Evolutionary conservation across 1,140 invertebrate species (phyloP).

Genomic region (Heterodera schachtii): DNA sequence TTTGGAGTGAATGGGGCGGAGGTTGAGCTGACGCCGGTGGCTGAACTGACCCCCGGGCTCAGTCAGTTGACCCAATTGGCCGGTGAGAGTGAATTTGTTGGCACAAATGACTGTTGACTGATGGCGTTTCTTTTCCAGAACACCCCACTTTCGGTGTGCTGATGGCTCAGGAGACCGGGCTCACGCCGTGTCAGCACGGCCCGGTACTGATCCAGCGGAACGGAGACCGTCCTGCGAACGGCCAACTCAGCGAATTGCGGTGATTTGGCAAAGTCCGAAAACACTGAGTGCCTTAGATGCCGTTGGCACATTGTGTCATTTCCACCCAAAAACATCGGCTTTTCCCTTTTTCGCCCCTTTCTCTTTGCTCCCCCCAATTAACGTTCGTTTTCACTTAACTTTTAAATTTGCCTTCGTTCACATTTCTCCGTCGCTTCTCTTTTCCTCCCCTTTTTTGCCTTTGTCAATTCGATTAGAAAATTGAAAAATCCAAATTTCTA

Average conservation of each 20-base stretch:
- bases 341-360: not conserved
- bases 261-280: not conserved
- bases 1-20: constrained; percentile 4
- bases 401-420: not conserved
- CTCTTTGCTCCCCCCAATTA: not conserved
- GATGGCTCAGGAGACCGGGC: constrained; percentile 19
- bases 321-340: no score
- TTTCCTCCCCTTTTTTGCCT: not conserved
- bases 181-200: constrained; percentile 24
- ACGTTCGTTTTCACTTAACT: no score
- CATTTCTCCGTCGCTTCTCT: constrained; percentile 1
- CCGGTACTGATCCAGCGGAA: constrained; percentile 12
- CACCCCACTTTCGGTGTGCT: constrained; percentile 12
- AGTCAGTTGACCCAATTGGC: constrained; percentile 8
- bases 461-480: no score
- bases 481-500: no score
- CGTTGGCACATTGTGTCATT: not conserved
- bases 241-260: constrained; percentile 16
- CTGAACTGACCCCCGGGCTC: not conserved
- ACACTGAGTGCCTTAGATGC: not conserved
- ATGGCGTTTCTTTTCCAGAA: not conserved
- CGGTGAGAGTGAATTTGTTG: not conserved
- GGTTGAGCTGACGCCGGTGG: not conserved
- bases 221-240: constrained; percentile 5
- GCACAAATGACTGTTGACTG: no score